phyloP scores from a whole-genome alignment of 2,888 invertebrate genomes.

The Yponomeuta plumbellus region DNA sequence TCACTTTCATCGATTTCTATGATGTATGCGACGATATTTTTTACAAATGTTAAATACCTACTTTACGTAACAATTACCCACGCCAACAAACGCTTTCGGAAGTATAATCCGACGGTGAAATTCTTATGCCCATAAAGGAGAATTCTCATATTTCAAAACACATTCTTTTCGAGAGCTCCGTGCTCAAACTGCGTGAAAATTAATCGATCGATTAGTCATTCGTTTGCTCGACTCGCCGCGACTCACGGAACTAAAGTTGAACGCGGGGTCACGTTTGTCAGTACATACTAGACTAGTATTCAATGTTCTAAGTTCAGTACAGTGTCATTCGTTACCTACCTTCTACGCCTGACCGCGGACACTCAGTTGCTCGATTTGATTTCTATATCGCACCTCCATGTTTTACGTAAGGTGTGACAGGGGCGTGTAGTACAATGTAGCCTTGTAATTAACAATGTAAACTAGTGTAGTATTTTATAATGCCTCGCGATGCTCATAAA shows the following conservation, averaged over 20 bases:
- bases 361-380: no score
- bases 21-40: no score
- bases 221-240: conserved; percentile 41
- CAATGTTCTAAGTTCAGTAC: no score
- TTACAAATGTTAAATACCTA: background rate
- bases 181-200: conserved; percentile 66
- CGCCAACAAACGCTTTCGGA: background rate
- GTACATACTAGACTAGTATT: conserved; percentile 45
- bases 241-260: conserved; percentile 52
- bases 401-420: no score
- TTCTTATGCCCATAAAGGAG: background rate
- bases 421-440: no score
- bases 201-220: conserved; percentile 72
- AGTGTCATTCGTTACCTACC: no score
- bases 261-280: conserved; percentile 29
- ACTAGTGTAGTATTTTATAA: no score
- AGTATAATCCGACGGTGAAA: background rate
- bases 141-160: background rate
- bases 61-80: background rate
- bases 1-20: no score
- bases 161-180: conserved; percentile 37
- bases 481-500: no score
- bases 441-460: no score
- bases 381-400: no score
- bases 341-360: no score